Evolutionary conservation across 1,140 invertebrate genomes (phyloP).

Genomic region (Alviniconcha marisindica): DNA sequence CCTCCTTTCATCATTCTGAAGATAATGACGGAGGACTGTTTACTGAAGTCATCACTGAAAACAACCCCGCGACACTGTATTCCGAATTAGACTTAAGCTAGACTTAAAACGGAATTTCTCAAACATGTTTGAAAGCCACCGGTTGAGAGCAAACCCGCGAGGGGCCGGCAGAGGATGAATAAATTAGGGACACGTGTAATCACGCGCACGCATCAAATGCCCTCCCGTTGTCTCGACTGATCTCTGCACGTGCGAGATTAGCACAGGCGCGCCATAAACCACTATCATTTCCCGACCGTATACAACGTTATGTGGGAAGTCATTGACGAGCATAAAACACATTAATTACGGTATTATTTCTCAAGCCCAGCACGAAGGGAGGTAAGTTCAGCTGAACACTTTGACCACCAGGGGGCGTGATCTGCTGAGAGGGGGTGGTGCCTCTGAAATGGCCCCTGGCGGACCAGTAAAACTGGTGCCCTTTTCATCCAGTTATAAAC

Average conservation of each 20-base stretch:
- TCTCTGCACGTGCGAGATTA: conserved; percentile 20
- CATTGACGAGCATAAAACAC: neutral
- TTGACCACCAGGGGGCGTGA: neutral
- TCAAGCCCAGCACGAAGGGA: neutral
- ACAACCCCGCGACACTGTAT: no score
- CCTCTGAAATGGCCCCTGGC: neutral
- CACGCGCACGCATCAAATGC: neutral
- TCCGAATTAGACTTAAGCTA: no score
- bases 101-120: no score
- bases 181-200: no score
- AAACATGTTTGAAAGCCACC: no score
- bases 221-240: neutral
- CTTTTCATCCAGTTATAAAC: no score
- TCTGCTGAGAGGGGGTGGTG: neutral
- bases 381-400: neutral
- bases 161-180: no score
- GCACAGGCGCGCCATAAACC: neutral
- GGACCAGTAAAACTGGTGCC: no score
- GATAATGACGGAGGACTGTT: no score
- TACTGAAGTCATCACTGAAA: no score
- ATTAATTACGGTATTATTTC: neutral
- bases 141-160: no score
- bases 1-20: no score
- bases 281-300: neutral
- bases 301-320: neutral